Evolutionary conservation across 1,140 invertebrate species (phyloP).

Genomic region (Procambarus virginalis): DNA sequence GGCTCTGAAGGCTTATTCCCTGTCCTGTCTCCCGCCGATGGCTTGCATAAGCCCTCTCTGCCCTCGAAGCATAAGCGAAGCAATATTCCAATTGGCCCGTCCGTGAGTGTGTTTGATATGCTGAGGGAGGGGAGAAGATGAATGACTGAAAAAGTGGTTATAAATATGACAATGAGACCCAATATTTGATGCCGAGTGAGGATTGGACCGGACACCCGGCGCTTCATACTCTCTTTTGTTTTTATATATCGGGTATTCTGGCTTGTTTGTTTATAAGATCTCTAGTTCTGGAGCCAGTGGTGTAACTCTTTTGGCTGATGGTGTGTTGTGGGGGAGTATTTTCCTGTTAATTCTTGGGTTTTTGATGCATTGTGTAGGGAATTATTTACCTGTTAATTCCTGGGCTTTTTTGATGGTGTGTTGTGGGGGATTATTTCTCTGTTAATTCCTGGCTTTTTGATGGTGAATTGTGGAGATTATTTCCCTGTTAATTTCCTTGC

Average conservation of each 20-base stretch:
- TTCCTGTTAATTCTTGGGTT: neutral
- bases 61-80: conserved; percentile 21
- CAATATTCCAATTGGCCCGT: conserved; percentile 58
- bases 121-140: conserved; percentile 37
- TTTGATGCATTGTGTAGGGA: neutral
- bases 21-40: neutral
- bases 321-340: neutral
- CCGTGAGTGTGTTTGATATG: conserved; percentile 55
- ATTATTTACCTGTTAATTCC: no score
- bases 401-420: no score
- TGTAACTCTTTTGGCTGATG: no score
- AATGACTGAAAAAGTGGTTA: conserved; percentile 63
- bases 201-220: conserved; percentile 37
- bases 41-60: conserved; percentile 28
- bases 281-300: neutral
- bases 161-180: conserved; percentile 66
- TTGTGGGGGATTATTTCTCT: no score
- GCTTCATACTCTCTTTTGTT: conserved; percentile 9
- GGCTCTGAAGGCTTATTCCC: neutral
- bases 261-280: neutral
- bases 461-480: no score
- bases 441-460: no score
- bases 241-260: neutral
- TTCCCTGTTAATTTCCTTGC: no score
- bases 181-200: conserved; percentile 48